These are phyloP conservation scores for Agrotis ipsilon DNA, from an alignment of 2,888 invertebrate species.

Conservation along the genomic window DNA sequence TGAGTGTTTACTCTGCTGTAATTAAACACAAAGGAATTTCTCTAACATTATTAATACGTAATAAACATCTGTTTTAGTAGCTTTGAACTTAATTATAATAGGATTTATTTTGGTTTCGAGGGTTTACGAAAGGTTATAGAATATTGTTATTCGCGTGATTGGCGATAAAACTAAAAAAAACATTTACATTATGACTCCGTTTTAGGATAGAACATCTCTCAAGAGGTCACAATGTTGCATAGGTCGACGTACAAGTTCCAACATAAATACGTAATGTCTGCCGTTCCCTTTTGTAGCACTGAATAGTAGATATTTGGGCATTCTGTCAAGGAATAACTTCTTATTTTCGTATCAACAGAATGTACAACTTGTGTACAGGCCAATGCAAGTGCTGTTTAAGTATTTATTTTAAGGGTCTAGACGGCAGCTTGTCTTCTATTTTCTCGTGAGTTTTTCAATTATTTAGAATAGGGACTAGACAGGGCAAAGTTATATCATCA, in stretches of 20 bases:
- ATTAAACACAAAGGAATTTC: constrained; percentile 52
- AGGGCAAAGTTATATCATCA: background rate
- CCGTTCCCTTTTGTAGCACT: background rate
- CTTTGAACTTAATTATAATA: constrained; percentile 22
- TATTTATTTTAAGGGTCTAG: background rate
- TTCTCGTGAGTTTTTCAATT: background rate
- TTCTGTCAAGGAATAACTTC: background rate
- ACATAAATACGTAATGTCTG: background rate
- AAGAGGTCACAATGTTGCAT: background rate
- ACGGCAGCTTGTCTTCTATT: too few species aligned
- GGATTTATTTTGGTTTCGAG: constrained; percentile 15
- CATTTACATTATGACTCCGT: background rate
- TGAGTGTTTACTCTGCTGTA: constrained; percentile 40
- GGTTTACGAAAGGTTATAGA: constrained; percentile 16
- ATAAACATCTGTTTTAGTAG: constrained; percentile 41
- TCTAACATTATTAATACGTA: constrained; percentile 45
- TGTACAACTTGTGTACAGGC: background rate
- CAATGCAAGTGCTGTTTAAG: background rate
- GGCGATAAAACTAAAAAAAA: too few species aligned
- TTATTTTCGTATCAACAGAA: constrained; percentile 1
- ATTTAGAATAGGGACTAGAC: background rate
- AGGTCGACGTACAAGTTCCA: background rate
- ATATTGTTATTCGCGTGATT: background rate
- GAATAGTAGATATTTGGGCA: background rate
- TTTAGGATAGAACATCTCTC: background rate